These are phyloP conservation scores for Lepus timidus DNA, from an alignment of 2,113 vertebrate species.

Conservation along the genomic window DNA sequence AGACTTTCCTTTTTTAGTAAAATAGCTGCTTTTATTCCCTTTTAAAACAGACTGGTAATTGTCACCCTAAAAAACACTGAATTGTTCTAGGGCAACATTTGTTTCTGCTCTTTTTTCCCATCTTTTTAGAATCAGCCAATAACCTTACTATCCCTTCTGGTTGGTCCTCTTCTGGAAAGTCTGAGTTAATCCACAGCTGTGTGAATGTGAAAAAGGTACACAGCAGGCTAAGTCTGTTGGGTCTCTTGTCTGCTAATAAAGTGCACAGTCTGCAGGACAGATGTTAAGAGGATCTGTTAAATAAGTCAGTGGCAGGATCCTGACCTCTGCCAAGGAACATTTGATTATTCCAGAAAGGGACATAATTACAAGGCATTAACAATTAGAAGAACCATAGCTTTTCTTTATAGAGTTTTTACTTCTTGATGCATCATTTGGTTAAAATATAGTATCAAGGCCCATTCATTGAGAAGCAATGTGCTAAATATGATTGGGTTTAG, in stretches of 20 bases:
- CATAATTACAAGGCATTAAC: constrained; percentile 89
- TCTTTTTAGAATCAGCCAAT: constrained; percentile 85
- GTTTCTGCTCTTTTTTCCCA: constrained; percentile 85
- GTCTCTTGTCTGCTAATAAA: constrained; percentile 88
- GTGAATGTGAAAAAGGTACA: constrained; percentile 87
- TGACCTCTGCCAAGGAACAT: constrained; percentile 91
- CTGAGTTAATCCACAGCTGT: constrained; percentile 91
- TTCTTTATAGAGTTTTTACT: constrained; percentile 86
- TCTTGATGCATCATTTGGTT: constrained; percentile 73
- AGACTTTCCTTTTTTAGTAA: constrained; percentile 90
- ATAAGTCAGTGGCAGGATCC: constrained; percentile 89
- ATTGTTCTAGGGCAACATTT: constrained; percentile 88
- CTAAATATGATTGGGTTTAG: constrained; percentile 21
- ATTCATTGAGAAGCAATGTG: constrained; percentile 44
- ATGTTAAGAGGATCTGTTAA: constrained; percentile 92
- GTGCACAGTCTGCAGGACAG: constrained; percentile 93
- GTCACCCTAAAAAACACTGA: constrained; percentile 90
- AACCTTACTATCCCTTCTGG: constrained; percentile 88
- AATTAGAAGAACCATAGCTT: constrained; percentile 88
- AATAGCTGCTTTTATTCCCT: constrained; percentile 89
- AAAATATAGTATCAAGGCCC: constrained; percentile 69
- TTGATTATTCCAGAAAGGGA: constrained; percentile 92
- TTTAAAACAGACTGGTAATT: constrained; percentile 94
- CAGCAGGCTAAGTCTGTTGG: constrained; percentile 89
- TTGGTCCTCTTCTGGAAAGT: constrained; percentile 89